Evolutionary conservation across 2,888 invertebrate genomes (phyloP), one percentile per base, ranked within the genome.

Genomic region (Ectobius pallidus): DNA sequence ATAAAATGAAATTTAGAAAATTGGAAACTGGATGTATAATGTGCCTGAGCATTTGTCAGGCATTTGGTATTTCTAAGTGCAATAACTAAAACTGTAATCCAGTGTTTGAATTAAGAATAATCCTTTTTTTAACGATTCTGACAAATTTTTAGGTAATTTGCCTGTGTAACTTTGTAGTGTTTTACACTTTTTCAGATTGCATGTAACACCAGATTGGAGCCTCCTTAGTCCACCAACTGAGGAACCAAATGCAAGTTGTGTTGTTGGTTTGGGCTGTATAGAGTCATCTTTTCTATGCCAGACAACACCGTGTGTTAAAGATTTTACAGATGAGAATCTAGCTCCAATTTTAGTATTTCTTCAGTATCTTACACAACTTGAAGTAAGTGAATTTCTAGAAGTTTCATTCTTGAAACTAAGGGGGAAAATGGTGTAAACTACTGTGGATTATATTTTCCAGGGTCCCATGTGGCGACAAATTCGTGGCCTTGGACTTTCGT

Each of bases 381-480:
- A 96, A 87, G 93, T 91, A 81, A 79, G 78, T 74, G n/a, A n/a
- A n/a, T n/a, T n/a, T n/a, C n/a, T n/a, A n/a, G n/a, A n/a, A n/a
- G 27, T 14, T 49, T 68, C 4, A n/a, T n/a, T n/a, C n/a, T n/a
- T n/a, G n/a, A n/a, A n/a, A n/a, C n/a, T n/a, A n/a, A n/a, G n/a
- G n/a, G n/a, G n/a, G n/a, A n/a, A n/a, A n/a, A n/a, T n/a, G n/a
- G n/a, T n/a, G n/a, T n/a, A n/a, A n/a, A n/a, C n/a, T n/a, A n/a
- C n/a, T n/a, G n/a, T n/a, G n/a, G n/a, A n/a, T n/a, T n/a, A 34
- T 34, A 7, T 34, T 34, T 34, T 78, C n/a, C 82, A 92, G 91
- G 95, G 96, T 68, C 95, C 95, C 30, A 90, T 96, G 90, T 96
- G 94, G 94, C 89, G 90, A 69, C 88, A 92, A 81, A 92, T 97